Evolutionary conservation across 1,140 invertebrate genomes (phyloP).

Genomic region (Oedothorax gibbosus): DNA sequence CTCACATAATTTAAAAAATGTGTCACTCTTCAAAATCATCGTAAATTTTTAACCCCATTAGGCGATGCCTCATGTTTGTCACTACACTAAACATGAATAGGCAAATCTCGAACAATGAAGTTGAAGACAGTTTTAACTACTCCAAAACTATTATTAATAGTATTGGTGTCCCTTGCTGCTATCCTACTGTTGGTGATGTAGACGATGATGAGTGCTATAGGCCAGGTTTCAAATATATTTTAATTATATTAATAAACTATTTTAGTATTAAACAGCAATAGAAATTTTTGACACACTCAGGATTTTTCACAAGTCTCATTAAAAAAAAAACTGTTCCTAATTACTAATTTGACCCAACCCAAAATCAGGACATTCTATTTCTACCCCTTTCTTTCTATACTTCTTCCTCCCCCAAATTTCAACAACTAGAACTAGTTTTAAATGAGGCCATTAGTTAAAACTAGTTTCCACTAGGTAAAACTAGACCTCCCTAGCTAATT

Average conservation of each 20-base stretch:
- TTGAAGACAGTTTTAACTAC: neutral
- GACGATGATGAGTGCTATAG: slow-evolving; percentile 5
- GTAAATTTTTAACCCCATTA: neutral
- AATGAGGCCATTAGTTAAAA: too few species aligned
- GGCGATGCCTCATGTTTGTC: neutral
- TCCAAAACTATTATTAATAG: neutral
- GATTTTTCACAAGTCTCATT: too few species aligned
- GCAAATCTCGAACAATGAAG: neutral
- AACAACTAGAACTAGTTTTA: too few species aligned
- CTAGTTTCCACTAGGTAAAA: too few species aligned
- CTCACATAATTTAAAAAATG: neutral
- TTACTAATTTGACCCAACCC: too few species aligned
- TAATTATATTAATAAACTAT: neutral
- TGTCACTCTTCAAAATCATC: neutral
- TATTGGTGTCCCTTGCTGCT: neutral
- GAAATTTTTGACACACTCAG: too few species aligned
- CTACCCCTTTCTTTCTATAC: too few species aligned
- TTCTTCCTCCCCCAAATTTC: too few species aligned
- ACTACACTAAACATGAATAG: neutral
- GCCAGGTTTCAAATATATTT: slow-evolving; percentile 1
- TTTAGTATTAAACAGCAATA: neutral
- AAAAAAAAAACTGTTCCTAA: too few species aligned
- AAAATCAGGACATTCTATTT: too few species aligned
- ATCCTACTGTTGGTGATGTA: neutral
- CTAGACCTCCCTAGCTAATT: too few species aligned